phyloP scores from a whole-genome alignment of 2,797 vertebrate species.

The Kryptopterus vitreolus region DNA sequence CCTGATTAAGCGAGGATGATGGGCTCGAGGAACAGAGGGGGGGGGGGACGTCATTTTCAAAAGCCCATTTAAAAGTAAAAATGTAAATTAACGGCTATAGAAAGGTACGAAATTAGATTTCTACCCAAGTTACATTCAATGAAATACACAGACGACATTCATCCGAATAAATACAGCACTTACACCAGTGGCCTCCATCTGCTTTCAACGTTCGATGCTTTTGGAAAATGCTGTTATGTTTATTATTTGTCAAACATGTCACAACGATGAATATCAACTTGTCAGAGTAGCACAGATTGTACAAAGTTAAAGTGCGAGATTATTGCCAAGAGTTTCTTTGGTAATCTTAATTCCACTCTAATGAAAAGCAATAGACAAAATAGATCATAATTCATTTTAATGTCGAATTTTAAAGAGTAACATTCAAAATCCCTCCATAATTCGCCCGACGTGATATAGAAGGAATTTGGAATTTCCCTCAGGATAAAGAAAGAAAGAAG shows the following conservation, averaged over 20 bases:
- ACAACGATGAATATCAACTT: background rate
- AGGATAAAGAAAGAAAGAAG: no score
- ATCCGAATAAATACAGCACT: background rate
- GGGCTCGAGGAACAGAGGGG: no score
- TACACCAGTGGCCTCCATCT: conserved; percentile 11
- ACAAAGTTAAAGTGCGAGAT: background rate
- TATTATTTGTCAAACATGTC: background rate
- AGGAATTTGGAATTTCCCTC: no score
- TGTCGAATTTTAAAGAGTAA: no score
- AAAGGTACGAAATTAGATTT: background rate
- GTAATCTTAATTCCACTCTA: no score
- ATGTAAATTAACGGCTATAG: background rate
- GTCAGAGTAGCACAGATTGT: background rate
- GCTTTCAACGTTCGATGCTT: conserved; percentile 4
- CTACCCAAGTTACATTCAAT: background rate
- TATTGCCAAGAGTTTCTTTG: conserved; percentile 1
- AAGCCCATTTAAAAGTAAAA: background rate
- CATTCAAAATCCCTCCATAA: no score
- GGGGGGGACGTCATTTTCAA: conserved; percentile 30
- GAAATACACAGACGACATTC: background rate
- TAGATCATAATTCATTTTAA: no score
- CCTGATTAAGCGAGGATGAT: conserved; percentile 40
- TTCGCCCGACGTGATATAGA: no score
- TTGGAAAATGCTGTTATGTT: background rate
- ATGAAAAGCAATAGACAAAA: no score